These are phyloP conservation scores for Eurypyga helias DNA, from an alignment of 2,113 vertebrate species.

Conservation along the genomic window DNA sequence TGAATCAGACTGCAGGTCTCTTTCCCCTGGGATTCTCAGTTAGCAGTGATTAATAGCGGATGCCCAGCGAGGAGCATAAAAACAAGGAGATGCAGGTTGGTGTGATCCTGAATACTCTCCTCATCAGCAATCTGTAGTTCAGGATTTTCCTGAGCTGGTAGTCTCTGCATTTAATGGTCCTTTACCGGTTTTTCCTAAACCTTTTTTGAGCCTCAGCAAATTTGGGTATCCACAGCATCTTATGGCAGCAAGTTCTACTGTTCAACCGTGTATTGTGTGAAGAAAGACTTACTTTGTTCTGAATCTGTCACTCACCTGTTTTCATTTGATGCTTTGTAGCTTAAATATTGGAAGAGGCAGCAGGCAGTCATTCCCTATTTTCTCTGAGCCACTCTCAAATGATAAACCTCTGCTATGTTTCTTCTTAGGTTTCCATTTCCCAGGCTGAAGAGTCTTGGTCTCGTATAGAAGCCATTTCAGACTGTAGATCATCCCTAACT, in stretches of 20 bases:
- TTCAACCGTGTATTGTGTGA: neutral
- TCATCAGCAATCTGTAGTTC: neutral
- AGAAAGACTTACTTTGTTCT: slow-evolving; percentile 25
- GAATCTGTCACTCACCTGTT: slow-evolving; percentile 3
- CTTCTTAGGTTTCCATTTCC: neutral
- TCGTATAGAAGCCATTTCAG: neutral
- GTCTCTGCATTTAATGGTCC: neutral
- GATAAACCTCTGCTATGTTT: neutral
- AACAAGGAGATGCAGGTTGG: neutral
- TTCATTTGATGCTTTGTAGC: neutral
- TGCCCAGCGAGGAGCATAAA: neutral
- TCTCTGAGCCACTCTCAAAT: neutral
- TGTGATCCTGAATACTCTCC: neutral
- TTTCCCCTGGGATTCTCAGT: neutral
- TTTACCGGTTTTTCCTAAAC: neutral
- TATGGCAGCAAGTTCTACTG: neutral
- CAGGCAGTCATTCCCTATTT: neutral
- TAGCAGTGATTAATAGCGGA: neutral
- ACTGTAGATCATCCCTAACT: neutral
- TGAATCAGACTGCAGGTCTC: neutral
- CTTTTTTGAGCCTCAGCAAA: neutral
- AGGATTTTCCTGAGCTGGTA: neutral
- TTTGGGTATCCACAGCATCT: neutral
- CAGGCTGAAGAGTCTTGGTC: neutral
- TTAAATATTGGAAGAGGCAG: neutral